Evolutionary conservation across 1,140 invertebrate species (phyloP).

Genomic region (Homarus americanus): DNA sequence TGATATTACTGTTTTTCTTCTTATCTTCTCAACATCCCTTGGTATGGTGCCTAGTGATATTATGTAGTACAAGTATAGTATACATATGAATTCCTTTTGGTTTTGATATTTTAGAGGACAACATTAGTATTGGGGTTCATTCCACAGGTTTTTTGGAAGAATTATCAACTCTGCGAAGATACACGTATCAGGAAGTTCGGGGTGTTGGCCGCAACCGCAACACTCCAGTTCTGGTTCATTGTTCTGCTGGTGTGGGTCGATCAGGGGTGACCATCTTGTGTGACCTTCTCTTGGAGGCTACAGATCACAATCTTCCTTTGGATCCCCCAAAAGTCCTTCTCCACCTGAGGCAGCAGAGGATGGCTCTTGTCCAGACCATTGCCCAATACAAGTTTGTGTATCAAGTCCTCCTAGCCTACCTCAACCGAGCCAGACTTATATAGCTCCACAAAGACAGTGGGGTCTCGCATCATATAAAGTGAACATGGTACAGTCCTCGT

Average conservation of each 20-base stretch:
- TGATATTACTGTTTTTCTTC: too few relatives aligned
- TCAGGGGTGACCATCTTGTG: constrained; percentile 88
- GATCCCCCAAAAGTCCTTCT: constrained; percentile 88
- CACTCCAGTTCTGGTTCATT: constrained; percentile 85
- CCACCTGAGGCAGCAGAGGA: constrained; percentile 88
- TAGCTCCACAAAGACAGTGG: constrained; percentile 77
- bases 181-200: constrained; percentile 82
- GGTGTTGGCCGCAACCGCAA: constrained; percentile 84
- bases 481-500: background rate
- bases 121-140: too few relatives aligned
- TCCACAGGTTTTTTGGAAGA: constrained; percentile 87
- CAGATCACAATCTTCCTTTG: constrained; percentile 87
- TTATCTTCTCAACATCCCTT: too few relatives aligned
- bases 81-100: too few relatives aligned
- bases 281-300: constrained; percentile 88
- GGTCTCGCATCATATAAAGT: background rate
- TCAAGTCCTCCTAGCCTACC: constrained; percentile 88
- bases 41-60: too few relatives aligned
- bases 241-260: constrained; percentile 85
- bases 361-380: constrained; percentile 90
- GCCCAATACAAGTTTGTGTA: constrained; percentile 95
- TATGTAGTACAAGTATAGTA: too few relatives aligned
- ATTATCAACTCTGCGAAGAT: constrained; percentile 88
- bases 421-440: constrained; percentile 91
- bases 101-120: too few relatives aligned